Conservation (phyloP, 2,113 vertebrate genomes). For the Pteronura brasiliensis region DNA sequence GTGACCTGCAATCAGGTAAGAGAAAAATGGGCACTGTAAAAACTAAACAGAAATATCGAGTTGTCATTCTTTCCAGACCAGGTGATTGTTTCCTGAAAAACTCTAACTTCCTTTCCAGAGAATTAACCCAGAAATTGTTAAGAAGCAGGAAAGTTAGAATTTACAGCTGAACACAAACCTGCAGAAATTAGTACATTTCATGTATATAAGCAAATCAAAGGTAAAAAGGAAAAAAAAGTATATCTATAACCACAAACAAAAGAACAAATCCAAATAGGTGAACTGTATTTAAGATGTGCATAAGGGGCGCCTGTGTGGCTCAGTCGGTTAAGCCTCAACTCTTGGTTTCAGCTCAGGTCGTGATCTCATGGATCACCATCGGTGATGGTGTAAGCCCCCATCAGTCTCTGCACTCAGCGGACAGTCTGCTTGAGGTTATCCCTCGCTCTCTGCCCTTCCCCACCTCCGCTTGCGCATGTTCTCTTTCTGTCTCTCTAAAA, state of each 20-base stretch:
- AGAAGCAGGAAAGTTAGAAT: not conserved
- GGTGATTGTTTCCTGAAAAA: not conserved
- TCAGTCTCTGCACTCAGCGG: accelerated
- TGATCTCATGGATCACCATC: not conserved
- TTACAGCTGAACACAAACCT: not conserved
- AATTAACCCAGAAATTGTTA: not conserved
- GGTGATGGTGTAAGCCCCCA: not conserved
- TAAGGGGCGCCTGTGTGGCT: not conserved
- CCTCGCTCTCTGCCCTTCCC: not conserved
- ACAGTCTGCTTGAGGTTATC: not conserved
- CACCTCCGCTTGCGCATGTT: not conserved
- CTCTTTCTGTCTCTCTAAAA: not conserved
- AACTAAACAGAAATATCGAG: not conserved
- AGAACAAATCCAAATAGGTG: not conserved
- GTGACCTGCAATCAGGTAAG: not conserved
- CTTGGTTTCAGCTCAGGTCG: not conserved
- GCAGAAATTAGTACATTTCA: not conserved
- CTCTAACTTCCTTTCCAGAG: not conserved
- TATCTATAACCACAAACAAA: not conserved
- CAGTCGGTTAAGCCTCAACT: not conserved
- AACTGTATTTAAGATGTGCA: not conserved
- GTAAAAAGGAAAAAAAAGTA: not conserved
- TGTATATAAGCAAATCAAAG: not conserved
- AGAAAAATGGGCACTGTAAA: not conserved
- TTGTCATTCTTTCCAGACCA: not conserved